Percentiles rank a stretch among this genome's conserved stretches.
Evolutionary conservation across 1,140 invertebrate genomes (phyloP).

Genomic region (Hycleus cichorii): DNA sequence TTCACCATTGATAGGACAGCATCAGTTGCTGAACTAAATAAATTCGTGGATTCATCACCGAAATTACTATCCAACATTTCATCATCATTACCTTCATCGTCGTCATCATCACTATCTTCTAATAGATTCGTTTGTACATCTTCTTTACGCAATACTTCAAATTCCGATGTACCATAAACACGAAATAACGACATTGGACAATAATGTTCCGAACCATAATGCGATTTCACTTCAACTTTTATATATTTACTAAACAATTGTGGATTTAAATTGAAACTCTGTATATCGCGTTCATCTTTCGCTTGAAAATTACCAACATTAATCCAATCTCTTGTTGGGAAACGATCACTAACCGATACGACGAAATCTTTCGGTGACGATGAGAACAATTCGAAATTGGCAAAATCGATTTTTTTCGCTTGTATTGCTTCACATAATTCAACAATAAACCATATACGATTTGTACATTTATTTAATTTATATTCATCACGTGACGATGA

Average conservation of each 20-base stretch:
- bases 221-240: constrained; percentile 81
- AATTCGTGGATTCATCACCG: constrained; percentile 48
- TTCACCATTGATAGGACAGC: constrained; percentile 83
- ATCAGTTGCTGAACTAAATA: constrained; percentile 77
- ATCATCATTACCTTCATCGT: constrained; percentile 51
- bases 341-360: constrained; percentile 73
- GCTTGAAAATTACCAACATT: constrained; percentile 80
- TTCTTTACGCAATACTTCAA: constrained; percentile 77
- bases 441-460: constrained; percentile 90
- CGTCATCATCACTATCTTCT: constrained; percentile 57
- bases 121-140: constrained; percentile 46
- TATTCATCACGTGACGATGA: constrained; percentile 92
- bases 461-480: constrained; percentile 92
- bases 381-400: constrained; percentile 97
- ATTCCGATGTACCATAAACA: constrained; percentile 86
- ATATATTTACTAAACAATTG: constrained; percentile 92
- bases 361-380: constrained; percentile 89
- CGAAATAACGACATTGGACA: constrained; percentile 91
- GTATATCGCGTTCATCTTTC: constrained; percentile 77
- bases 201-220: constrained; percentile 94
- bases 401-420: constrained; percentile 88
- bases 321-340: constrained; percentile 74
- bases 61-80: constrained; percentile 41
- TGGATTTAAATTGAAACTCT: constrained; percentile 73
- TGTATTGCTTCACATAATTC: constrained; percentile 97